phyloP scores from a whole-genome alignment of 2,888 invertebrate genomes.

The Melipona beecheii region DNA sequence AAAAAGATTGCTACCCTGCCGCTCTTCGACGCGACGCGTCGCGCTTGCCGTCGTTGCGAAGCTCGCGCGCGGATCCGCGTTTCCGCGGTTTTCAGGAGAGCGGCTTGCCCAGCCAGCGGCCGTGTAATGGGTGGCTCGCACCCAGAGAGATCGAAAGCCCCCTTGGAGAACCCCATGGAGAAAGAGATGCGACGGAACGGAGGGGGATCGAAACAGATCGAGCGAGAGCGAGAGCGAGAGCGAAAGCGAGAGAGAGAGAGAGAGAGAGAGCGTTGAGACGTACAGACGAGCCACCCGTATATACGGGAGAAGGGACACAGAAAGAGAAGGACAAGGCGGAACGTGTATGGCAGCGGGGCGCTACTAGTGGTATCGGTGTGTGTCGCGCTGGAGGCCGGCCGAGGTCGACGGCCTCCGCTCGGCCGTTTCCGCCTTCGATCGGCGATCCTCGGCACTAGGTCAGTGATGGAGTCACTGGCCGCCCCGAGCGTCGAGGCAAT shows the following conservation, averaged over 20 bases:
- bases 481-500: slow-evolving; percentile 84
- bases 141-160: slow-evolving; percentile 35
- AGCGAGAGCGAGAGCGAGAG: slow-evolving; percentile 8
- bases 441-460: slow-evolving; percentile 83
- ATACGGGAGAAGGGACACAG: slow-evolving; percentile 19
- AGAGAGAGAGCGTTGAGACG: slow-evolving; percentile 46
- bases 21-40: not conserved
- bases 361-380: slow-evolving; percentile 71
- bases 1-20: not conserved
- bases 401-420: slow-evolving; percentile 80
- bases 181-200: slow-evolving; percentile 33
- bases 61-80: slow-evolving; percentile 19
- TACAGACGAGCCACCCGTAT: not conserved
- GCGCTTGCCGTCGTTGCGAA: slow-evolving; percentile 9
- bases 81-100: slow-evolving; percentile 50
- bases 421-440: slow-evolving; percentile 74
- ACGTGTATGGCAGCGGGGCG: slow-evolving; percentile 69
- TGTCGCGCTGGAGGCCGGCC: slow-evolving; percentile 78
- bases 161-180: slow-evolving; percentile 19
- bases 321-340: slow-evolving; percentile 66
- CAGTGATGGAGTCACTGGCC: slow-evolving; percentile 85
- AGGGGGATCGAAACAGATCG: slow-evolving; percentile 28
- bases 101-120: not conserved
- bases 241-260: slow-evolving; percentile 45
- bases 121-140: slow-evolving; percentile 28